Base-by-base conservation (phyloP, 2,888 invertebrate species). In the Lacanobia oleracea region DNA sequence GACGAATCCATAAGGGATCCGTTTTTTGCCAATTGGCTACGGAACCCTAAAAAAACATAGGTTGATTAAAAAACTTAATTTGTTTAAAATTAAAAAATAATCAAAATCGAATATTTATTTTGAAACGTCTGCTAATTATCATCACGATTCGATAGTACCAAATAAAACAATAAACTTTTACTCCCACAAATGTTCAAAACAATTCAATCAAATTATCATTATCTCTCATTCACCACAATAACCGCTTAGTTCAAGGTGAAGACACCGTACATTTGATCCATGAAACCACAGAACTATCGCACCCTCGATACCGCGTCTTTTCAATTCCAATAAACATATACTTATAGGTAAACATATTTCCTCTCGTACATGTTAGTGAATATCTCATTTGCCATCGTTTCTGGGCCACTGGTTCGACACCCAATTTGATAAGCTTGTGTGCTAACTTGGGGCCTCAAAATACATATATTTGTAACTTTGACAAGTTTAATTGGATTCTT, bases 301-400 rank as follows among this genome's bases (percentile, higher is more conserved):
- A 69, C 50, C 54, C 68, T 63, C 60, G 48, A 62, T 67, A 75
- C 60, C 72, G 72, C 79, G 75, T 61, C 67, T 77, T 79, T 84
- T 73, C 78, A 77, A 79, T 86, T 75, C 67, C 71, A 66, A 76
- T 79, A 82, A 79, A 77, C 66, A 67, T 72, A 77, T 79, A 84
- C 70, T 75, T 56, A 75, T 62, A 77, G 60, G 56, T 75, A 72
- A 79, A 86, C 71, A 74, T 70, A 60, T 77, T 75, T 76, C 67
- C 45, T 56, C 57, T 53, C 43, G 67, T 66, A 72, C 68, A 79
- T 59, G 74, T 82, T 82, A 75, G 72, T 79, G 72, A 77, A 77
- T 81, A 85, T 87, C 76, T 83, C 70, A 83, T 85, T 83, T 81
- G 74, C 76, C 68, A 72, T 81, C 77, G 61, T 81, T 83, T 83